Percentiles rank a stretch among this genome's conserved stretches.
Conservation (phyloP, 2,113 vertebrate genomes). For the Rostratula benghalensis region DNA sequence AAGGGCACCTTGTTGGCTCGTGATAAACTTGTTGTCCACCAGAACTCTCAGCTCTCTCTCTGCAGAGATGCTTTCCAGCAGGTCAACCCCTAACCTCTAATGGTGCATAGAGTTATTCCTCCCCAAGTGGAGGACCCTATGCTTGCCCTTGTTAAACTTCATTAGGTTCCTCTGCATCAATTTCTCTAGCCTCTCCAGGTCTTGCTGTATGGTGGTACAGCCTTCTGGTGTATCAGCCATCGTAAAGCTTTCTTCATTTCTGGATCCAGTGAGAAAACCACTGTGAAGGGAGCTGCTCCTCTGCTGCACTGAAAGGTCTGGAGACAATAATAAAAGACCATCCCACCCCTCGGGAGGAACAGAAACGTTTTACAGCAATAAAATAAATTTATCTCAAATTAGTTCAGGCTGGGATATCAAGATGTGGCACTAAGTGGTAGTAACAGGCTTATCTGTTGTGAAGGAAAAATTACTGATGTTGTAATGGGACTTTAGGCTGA, state of each 20-base stretch:
- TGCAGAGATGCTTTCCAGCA: not conserved
- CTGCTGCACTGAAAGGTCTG: not conserved
- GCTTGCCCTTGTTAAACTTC: not conserved
- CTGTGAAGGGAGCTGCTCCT: not conserved
- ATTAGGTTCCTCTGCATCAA: not conserved
- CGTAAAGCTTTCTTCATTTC: not conserved
- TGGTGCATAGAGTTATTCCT: not conserved
- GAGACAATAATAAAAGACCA: not conserved
- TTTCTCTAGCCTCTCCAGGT: not conserved
- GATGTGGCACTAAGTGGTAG: not conserved
- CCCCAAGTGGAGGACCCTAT: not conserved
- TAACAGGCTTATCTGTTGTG: not conserved
- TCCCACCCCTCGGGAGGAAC: not conserved
- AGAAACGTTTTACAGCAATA: not conserved
- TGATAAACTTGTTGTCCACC: not conserved
- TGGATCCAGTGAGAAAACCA: not conserved
- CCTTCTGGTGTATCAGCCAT: not conserved
- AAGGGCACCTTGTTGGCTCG: not conserved
- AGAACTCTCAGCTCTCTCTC: not conserved
- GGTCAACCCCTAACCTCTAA: not conserved
- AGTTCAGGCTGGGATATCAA: not conserved
- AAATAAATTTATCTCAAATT: not conserved
- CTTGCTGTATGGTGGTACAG: not conserved
- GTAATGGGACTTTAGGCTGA: not conserved
- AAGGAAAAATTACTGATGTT: not conserved